Evolutionary conservation across 2,888 invertebrate species (phyloP), one percentile per base, ranked within the genome.

Genomic region (Cerceris ruficornis): DNA sequence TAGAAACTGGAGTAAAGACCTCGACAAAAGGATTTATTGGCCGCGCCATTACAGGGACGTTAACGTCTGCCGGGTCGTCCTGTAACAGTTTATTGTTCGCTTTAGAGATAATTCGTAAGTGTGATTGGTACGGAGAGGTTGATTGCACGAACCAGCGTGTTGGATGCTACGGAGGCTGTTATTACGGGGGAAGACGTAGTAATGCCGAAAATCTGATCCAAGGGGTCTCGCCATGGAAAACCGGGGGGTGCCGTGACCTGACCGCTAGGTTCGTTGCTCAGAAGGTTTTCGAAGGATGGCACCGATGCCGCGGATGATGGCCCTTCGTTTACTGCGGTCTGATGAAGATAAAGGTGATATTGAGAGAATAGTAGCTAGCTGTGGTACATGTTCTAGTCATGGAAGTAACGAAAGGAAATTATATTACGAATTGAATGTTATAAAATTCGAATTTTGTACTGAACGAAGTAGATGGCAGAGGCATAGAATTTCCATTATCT

Each of bases 151-250:
- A 92, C 92, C 79, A 91, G 70, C 71, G 85, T 86, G 70, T 92
- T 92, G 5, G 92, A 89, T 66, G 90, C 87, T 13, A 91, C 88
- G 14, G 92, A 92, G 46, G 91, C 91, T 42, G 90, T 89, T 65
- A 88, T 86, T 39, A 86, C 74, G 13, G 91, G 89, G 15, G 88
- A 86, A 74, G 88, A 83, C 7, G 92, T 92, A n/a, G 91, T 90
- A 13, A 92, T 88, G 13, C 92, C 92, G 68, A 92, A 91, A 76
- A 92, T 92, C 80, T 90, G 91, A 84, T 92, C 92, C 15, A 92
- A 73, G 8, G 92, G 90, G 87, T 92, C 91, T 69, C 89, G 89
- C 92, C 92, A 92, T 13, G 90, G 91, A 70, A 90, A 92, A 62
- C 90, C 89, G 42, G 91, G 87, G 8, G 91, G 87, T 46, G 89